Evolutionary conservation across 2,888 invertebrate genomes (phyloP).

Genomic region (Eristalis intricaria): DNA sequence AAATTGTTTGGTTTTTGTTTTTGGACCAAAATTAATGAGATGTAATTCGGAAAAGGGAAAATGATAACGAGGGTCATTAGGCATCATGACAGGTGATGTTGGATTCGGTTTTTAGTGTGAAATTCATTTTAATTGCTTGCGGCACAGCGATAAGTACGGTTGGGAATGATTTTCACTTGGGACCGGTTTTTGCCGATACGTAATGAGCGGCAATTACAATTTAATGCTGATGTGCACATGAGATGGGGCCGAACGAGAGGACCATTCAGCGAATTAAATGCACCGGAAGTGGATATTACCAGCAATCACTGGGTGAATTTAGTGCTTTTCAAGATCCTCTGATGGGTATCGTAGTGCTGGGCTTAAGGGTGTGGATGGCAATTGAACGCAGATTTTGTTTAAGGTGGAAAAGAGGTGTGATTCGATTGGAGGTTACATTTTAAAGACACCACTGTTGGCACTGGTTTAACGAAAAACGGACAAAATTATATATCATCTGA

Average conservation of each 20-base stretch:
- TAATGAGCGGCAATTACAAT: not conserved
- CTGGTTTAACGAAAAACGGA: no score
- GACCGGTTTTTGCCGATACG: not conserved
- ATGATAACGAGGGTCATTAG: conserved; percentile 47
- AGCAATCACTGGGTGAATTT: no score
- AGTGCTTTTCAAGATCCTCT: no score
- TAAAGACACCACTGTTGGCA: no score
- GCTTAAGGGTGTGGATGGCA: no score
- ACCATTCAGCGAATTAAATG: no score
- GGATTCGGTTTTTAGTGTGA: conserved; percentile 22
- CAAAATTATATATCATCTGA: no score
- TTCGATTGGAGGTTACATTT: no score
- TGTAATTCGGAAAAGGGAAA: conserved; percentile 11
- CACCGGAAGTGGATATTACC: no score
- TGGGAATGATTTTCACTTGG: not conserved
- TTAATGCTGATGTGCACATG: not conserved
- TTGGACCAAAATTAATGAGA: conserved; percentile 18
- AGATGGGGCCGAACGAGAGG: not conserved
- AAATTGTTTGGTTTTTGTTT: conserved; percentile 21
- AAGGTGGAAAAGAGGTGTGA: no score
- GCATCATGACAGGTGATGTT: conserved; percentile 15
- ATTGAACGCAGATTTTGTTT: no score
- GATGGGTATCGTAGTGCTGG: no score
- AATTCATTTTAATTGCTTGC: not conserved
- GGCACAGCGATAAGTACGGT: not conserved